phyloP scores from a whole-genome alignment of 1,140 invertebrate species.

The Aphis gossypii region DNA sequence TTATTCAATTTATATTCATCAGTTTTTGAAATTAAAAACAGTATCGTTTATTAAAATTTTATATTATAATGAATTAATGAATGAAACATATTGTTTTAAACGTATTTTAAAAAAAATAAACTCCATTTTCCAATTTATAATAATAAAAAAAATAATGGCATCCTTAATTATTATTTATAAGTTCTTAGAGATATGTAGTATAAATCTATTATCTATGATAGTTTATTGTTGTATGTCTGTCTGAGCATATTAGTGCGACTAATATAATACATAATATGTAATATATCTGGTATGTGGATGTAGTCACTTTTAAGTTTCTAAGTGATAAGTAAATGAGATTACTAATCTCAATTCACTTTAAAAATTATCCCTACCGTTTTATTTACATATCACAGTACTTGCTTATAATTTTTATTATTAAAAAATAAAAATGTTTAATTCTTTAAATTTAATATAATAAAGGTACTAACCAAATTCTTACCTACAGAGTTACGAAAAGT shows the following conservation, averaged over 20 bases:
- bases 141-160: neutral
- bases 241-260: neutral
- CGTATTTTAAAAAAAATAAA: no score
- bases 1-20: neutral
- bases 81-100: neutral
- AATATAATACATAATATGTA: neutral
- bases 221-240: neutral
- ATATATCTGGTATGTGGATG: neutral
- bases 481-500: neutral
- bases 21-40: no score
- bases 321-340: neutral
- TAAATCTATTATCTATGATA: neutral
- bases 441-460: neutral
- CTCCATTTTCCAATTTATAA: neutral
- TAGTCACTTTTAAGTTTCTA: neutral
- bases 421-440: constrained; percentile 1
- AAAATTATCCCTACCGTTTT: no score
- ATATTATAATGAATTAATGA: neutral
- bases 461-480: neutral
- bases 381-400: neutral
- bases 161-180: neutral
- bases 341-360: neutral
- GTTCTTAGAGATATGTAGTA: neutral
- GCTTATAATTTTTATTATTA: neutral
- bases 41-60: no score